Evolutionary conservation across 2,888 invertebrate species (phyloP).

Genomic region (Lasioglossum oenotherae): DNA sequence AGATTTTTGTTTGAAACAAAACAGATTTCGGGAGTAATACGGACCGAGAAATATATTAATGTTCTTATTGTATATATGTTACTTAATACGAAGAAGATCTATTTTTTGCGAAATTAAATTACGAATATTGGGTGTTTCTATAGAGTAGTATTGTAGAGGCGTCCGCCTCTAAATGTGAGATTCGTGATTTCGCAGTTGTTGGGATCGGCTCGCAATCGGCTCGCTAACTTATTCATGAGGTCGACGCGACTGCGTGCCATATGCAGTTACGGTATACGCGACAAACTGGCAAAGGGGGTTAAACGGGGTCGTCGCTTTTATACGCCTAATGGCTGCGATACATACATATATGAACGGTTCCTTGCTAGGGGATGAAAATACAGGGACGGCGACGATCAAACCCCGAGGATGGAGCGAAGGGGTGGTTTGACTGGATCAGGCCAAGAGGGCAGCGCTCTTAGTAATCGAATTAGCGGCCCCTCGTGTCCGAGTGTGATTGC

Average conservation of each 20-base stretch:
- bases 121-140: too few relatives aligned
- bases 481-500: conserved; percentile 83
- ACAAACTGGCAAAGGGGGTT: conserved; percentile 45
- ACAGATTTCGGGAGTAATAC: too few relatives aligned
- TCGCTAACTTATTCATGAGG: conserved; percentile 54
- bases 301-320: conserved; percentile 62
- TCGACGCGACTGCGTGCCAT: conserved; percentile 41
- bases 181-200: background rate
- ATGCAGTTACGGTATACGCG: conserved; percentile 52
- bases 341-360: conserved; percentile 26
- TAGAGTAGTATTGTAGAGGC: too few relatives aligned
- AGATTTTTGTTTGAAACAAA: too few relatives aligned
- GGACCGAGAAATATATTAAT: too few relatives aligned
- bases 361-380: conserved; percentile 53
- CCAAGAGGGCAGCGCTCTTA: conserved; percentile 74
- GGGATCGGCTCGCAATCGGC: background rate
- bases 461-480: conserved; percentile 83
- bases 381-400: conserved; percentile 37
- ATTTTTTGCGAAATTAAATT: too few relatives aligned
- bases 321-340: conserved; percentile 68
- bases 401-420: conserved; percentile 28
- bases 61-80: too few relatives aligned
- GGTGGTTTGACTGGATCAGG: conserved; percentile 63
- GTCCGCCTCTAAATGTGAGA: background rate
- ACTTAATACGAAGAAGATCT: too few relatives aligned